Conservation (phyloP, 1,140 invertebrate species). For the Drosophila erecta region DNA sequence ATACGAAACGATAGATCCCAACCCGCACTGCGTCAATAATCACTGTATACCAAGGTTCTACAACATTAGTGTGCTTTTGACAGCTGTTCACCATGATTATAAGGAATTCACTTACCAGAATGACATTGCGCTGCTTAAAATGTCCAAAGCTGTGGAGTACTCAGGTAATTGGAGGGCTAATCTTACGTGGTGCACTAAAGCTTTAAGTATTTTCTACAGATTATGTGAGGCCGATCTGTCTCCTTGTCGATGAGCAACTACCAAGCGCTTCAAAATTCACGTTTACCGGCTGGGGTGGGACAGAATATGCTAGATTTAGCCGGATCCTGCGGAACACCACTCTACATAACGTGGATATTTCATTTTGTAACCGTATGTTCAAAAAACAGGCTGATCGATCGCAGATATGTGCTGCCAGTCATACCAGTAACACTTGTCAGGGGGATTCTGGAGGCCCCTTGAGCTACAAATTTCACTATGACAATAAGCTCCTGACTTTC, state of each 20-base stretch:
- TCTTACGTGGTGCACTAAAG: no score
- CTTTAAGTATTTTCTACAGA: background rate
- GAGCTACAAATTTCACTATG: background rate
- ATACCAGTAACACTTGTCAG: background rate
- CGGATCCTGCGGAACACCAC: background rate
- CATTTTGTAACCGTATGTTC: background rate
- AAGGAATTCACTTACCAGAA: no score
- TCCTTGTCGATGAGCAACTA: background rate
- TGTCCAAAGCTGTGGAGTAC: background rate
- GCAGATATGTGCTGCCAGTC: background rate
- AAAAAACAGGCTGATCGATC: background rate
- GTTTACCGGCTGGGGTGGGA: background rate
- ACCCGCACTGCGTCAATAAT: background rate
- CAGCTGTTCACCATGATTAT: background rate
- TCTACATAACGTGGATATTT: background rate
- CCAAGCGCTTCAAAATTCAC: accelerated
- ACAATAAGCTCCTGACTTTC: background rate
- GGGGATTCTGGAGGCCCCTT: background rate
- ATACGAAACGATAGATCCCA: background rate
- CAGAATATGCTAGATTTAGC: background rate
- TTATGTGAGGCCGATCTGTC: background rate
- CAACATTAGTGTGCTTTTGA: background rate
- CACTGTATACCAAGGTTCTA: background rate
- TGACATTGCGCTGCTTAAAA: background rate
- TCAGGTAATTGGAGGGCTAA: background rate